Percentiles rank a stretch among this genome's conserved stretches.
These are phyloP conservation scores for Ptilodon capucinus DNA, from an alignment of 2,888 invertebrate species.

Conservation along the genomic window DNA sequence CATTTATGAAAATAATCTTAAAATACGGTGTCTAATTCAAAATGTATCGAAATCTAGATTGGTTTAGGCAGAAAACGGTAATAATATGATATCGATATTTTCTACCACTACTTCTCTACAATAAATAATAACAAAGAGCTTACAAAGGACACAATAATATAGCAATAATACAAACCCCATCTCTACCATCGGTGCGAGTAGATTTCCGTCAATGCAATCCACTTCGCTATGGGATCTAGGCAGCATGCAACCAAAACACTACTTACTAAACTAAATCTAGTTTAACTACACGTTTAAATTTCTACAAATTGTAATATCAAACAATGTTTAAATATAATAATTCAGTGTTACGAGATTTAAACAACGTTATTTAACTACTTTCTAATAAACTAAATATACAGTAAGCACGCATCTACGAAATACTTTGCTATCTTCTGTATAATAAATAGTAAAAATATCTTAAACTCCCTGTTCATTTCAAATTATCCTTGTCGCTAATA, in stretches of 20 bases:
- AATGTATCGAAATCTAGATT: background rate
- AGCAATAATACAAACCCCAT: constrained; percentile 70
- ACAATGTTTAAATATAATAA: background rate
- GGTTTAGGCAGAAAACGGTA: background rate
- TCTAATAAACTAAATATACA: constrained; percentile 6
- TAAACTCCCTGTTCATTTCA: background rate
- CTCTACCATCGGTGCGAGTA: constrained; percentile 64
- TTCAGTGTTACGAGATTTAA: constrained; percentile 5
- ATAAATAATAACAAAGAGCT: background rate
- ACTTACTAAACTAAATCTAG: constrained; percentile 53
- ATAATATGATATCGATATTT: background rate
- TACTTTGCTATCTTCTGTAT: constrained; percentile 4
- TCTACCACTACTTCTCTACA: background rate
- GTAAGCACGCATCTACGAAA: constrained; percentile 15
- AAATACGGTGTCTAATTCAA: no score
- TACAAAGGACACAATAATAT: constrained; percentile 1
- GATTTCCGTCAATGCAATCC: constrained; percentile 65
- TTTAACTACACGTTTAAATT: background rate
- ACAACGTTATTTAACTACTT: constrained; percentile 9
- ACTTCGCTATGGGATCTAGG: constrained; percentile 61
- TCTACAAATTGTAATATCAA: background rate
- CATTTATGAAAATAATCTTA: no score
- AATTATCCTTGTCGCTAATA: background rate
- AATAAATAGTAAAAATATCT: background rate
- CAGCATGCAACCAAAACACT: constrained; percentile 78